These are phyloP conservation scores for Hylomyscus alleni DNA, from an alignment of 2,797 vertebrate genomes.

Conservation along the genomic window DNA sequence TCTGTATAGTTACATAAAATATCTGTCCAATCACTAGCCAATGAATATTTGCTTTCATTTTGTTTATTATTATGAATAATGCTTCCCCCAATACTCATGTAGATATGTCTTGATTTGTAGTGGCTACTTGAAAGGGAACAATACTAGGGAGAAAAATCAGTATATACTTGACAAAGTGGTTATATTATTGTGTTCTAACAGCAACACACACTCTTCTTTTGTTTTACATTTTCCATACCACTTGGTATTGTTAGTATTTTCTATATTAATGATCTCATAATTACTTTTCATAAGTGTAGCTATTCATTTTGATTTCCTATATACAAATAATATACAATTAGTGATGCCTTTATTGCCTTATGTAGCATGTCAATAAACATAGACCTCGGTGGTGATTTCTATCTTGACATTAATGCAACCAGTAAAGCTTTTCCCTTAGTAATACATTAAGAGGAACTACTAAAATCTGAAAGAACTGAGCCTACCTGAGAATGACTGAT, in stretches of 20 bases:
- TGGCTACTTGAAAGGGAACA: not conserved
- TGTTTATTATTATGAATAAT: not conserved
- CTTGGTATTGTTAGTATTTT: not conserved
- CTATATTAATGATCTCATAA: not conserved
- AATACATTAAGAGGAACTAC: constrained; percentile 18
- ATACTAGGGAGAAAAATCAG: not conserved
- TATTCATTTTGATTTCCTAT: constrained; percentile 62
- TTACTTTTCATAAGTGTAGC: constrained; percentile 8
- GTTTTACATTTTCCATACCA: constrained; percentile 11
- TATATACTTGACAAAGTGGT: not conserved
- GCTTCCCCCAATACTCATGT: not conserved
- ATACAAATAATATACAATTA: constrained; percentile 4
- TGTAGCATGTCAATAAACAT: constrained; percentile 29
- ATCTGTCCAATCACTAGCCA: not conserved
- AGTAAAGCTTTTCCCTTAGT: not conserved
- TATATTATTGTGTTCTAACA: not conserved
- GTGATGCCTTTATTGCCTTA: not conserved
- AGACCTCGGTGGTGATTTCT: constrained; percentile 43
- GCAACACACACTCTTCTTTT: not conserved
- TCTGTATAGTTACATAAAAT: not conserved
- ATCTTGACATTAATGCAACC: constrained; percentile 40
- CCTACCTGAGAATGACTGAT: constrained; percentile 94
- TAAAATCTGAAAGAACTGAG: not conserved
- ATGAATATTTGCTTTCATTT: constrained; percentile 17
- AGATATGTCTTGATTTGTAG: constrained; percentile 41